phyloP scores from a whole-genome alignment of 92 coral and sea anemone species.

The Montipora capitata region DNA sequence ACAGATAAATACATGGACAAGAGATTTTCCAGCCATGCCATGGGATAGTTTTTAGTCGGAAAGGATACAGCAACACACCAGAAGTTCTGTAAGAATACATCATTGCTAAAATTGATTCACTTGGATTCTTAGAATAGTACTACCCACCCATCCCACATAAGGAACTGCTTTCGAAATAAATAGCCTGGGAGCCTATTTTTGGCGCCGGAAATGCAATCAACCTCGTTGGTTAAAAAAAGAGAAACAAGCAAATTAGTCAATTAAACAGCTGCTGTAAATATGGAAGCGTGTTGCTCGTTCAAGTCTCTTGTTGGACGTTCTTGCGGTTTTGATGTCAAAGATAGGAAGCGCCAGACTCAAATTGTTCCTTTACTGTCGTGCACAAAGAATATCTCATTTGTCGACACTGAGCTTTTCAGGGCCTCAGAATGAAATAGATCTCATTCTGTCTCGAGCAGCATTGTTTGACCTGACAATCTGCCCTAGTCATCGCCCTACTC shows the following conservation, averaged over 20 bases:
- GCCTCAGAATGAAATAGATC: conserved; percentile 47
- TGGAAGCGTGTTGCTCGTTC: conserved; percentile 68
- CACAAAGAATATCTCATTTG: conserved; percentile 42
- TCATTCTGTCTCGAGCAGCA: conserved; percentile 16
- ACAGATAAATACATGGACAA: not conserved
- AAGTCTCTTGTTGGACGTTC: conserved; percentile 49
- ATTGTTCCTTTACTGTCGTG: conserved; percentile 48
- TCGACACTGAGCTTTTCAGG: conserved; percentile 49
- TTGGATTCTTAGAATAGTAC: not conserved
- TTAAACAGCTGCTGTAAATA: not conserved
- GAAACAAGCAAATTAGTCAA: not conserved
- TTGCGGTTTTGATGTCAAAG: conserved; percentile 64
- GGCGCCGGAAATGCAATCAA: not conserved
- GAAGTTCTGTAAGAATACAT: not conserved
- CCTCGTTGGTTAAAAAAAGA: not conserved
- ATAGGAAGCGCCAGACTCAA: conserved; percentile 52
- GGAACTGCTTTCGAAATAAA: not conserved
- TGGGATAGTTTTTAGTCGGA: not conserved
- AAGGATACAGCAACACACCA: not conserved
- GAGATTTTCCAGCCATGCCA: not conserved
- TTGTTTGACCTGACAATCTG: not conserved
- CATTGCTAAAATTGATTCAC: not conserved
- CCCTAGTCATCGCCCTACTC: conserved; percentile 11
- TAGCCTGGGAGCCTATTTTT: not conserved
- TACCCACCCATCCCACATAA: conserved; percentile 11